These are phyloP conservation scores for Anthonomus grandis DNA, from an alignment of 1,140 invertebrate genomes.

Conservation along the genomic window DNA sequence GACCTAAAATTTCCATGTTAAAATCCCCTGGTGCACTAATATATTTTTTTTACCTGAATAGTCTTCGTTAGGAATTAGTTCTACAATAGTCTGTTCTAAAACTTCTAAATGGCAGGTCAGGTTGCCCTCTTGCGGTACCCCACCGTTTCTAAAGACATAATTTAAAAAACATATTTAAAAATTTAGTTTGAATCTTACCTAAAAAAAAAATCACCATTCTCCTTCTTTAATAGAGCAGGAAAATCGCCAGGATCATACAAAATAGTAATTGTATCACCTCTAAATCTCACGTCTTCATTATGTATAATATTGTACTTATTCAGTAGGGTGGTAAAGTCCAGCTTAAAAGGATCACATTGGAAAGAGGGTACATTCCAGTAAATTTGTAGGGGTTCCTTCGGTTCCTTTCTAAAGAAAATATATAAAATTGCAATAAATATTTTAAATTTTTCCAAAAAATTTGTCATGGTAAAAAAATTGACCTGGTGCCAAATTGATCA, in stretches of 20 bases:
- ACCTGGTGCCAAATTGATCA: too few relatives aligned
- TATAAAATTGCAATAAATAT: too few relatives aligned
- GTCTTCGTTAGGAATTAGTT: slow-evolving; percentile 57
- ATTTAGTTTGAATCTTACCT: too few relatives aligned
- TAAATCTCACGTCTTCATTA: slow-evolving; percentile 61
- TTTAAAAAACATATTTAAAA: too few relatives aligned
- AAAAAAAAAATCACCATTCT: slow-evolving; percentile 21
- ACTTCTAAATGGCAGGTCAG: slow-evolving; percentile 58
- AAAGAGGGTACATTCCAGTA: slow-evolving; percentile 79
- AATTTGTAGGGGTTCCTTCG: slow-evolving; percentile 48
- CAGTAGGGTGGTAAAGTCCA: slow-evolving; percentile 60
- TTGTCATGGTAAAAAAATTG: too few relatives aligned
- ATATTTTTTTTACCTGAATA: slow-evolving; percentile 63
- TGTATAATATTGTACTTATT: slow-evolving; percentile 65
- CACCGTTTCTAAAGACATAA: slow-evolving; percentile 70
- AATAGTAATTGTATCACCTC: slow-evolving; percentile 64
- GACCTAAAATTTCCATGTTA: too few relatives aligned
- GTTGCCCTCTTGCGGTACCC: slow-evolving; percentile 73
- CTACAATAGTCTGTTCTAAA: slow-evolving; percentile 55
- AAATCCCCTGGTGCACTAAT: too few relatives aligned
- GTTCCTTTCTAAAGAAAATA: too few relatives aligned
- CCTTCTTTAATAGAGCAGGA: slow-evolving; percentile 61
- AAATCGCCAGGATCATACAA: slow-evolving; percentile 73
- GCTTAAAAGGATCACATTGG: slow-evolving; percentile 63
- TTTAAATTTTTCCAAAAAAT: too few relatives aligned